phyloP scores from a whole-genome alignment of 2,113 vertebrate species.

The Cygnus buccinator region DNA sequence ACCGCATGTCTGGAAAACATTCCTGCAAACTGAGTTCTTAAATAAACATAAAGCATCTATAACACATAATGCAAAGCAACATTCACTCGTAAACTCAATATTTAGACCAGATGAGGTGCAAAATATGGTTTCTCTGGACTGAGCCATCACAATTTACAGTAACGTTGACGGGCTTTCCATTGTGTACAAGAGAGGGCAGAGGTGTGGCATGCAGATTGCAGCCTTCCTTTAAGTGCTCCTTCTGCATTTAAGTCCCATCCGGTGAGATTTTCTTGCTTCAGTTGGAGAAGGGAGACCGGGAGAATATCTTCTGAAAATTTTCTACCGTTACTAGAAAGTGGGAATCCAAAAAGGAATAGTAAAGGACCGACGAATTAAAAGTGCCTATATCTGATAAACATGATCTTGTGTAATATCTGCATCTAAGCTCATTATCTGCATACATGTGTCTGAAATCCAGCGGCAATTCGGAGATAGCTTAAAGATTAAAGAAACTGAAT shows the following conservation, averaged over 20 bases:
- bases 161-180: not conserved
- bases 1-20: constrained; percentile 85
- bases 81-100: constrained; percentile 76
- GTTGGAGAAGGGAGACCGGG: not conserved
- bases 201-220: constrained; percentile 15
- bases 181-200: constrained; percentile 51
- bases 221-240: not conserved
- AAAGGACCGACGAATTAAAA: not conserved
- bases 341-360: not conserved
- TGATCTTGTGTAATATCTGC: constrained; percentile 45
- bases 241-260: not conserved
- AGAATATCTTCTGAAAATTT: not conserved
- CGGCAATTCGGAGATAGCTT: constrained; percentile 9
- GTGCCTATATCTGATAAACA: constrained; percentile 21
- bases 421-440: constrained; percentile 17
- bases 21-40: constrained; percentile 82
- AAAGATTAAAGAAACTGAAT: constrained; percentile 47
- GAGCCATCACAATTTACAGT: constrained; percentile 58
- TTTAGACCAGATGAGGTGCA: constrained; percentile 80
- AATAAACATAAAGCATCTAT: constrained; percentile 86
- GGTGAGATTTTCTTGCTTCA: not conserved
- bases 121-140: constrained; percentile 69
- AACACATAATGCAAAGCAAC: constrained; percentile 78
- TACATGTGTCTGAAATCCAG: constrained; percentile 36
- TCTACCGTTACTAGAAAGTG: constrained; percentile 37